Base-by-base conservation (phyloP, 2,113 vertebrate genomes). In the Chamaea fasciata region DNA sequence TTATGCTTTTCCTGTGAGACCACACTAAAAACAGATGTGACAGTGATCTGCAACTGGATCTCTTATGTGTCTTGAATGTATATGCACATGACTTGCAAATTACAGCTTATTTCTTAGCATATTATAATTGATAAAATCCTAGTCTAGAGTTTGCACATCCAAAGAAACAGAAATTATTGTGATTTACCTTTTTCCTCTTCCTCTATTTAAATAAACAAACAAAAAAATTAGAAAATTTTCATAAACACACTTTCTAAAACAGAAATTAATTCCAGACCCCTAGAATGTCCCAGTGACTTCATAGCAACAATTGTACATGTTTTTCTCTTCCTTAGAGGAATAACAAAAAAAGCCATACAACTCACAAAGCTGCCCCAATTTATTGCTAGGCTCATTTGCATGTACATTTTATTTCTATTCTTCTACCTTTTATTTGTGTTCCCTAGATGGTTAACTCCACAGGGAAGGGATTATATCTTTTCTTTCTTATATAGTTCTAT, bases 401-500 rank as follows among this genome's bases (percentile, higher is more conserved):
- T 89, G 44, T 62, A 90, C 65, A 33, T 92, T 96, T 96, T 92
- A 60, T 83, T 94, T n/a, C 41, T 49, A 78, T 87, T 88, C 52
- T 93, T 90, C 76, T 79, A 44, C 49, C 18, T 71, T 84, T 90
- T 90, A 75, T 92, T 96, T 84, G 62, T 88, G 83, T 50, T 76
- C 64, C 83, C 80, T 95, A 87, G 86, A 87, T 87, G 69, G 92
- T 78, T 94, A 94, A 90, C 80, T 93, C 90, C 59, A 15, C 83
- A 53, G 93, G 76, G 86, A 89, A 93, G 76, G 88, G 88, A 95
- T 95, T 94, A 94, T 95, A 84, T 64, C 22, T 86, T 91, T 88
- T 52, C 79, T 75, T 89, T 95, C 85, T 90, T 24, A 68, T 57
- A 82, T 28, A 57, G 28, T 83, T 81, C 80, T 78, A 35, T 68